Evolutionary conservation across 2,113 vertebrate species (phyloP), one percentile per base, ranked within the genome.

Genomic region (Canis aureus): DNA sequence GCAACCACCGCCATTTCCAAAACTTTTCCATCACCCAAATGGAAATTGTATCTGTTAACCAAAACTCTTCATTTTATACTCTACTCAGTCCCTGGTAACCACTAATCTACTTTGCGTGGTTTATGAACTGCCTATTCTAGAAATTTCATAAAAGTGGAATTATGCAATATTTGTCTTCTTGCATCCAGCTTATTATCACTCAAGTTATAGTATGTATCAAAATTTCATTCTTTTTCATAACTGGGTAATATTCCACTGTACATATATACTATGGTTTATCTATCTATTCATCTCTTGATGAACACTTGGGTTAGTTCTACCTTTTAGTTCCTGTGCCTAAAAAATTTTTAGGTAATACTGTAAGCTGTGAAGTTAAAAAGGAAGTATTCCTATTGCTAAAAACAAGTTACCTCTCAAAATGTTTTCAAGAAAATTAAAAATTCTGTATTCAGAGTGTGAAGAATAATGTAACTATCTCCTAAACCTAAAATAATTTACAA

Each of bases 401-500:
- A 83, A 76, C 35, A 4, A 86, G 5, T 53, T 91, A 95, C 8
- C 15, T 64, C 86, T 89, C 53, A 94, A 94, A 95, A 57, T 84
- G 86, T 67, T 97, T 95, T 78, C 27, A 38, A 95, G 22, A 90
- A 84, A 91, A 84, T 73, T 91, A 43, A 49, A 96, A 94, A 91
- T 49, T 67, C 27, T 67, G 4, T 10, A 76, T n/a, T 74, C 5
- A 13, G 88, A 91, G 0, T 67, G 5, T 4, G 59, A 93, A 86
- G 15, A 90, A 51, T 69, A 96, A 83, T 23, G 43, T 69, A 78
- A 0, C 27, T 49, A 88, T 88, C 95, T 89, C 90, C 62, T 93
- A 91, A 49, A 74, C 3, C 2, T n/a, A n/a, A n/a, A 12, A 82
- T 59, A 86, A 88, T 78, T 92, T 71, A 43, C 51, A 74, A 81